Percentiles rank a stretch among this genome's conserved stretches.
Conservation (phyloP, 2,888 invertebrate genomes). For the Cremastinae sp. region DNA sequence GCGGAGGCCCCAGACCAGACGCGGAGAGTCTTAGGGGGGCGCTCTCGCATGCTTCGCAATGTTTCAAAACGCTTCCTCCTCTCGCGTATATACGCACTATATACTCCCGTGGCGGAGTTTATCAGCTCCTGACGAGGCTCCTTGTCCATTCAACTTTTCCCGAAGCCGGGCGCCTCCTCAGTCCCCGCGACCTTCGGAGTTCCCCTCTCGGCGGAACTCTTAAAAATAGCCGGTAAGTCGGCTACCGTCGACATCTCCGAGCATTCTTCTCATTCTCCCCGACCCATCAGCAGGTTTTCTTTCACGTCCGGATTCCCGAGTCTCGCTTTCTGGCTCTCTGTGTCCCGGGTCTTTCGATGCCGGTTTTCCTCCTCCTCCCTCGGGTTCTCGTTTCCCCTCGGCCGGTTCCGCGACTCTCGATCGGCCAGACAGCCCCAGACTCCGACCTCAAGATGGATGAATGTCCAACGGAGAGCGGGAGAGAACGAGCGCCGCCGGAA, state of each 20-base stretch:
- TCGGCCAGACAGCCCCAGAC: slow-evolving; percentile 27
- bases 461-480: slow-evolving; percentile 53
- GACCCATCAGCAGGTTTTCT: slow-evolving; percentile 14
- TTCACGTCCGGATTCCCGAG: slow-evolving; percentile 43
- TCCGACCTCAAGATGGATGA: slow-evolving; percentile 50
- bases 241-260: background rate
- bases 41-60: slow-evolving; percentile 1
- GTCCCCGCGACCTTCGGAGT: no score
- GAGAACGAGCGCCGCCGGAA: slow-evolving; percentile 13
- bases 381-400: slow-evolving; percentile 38
- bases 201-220: background rate
- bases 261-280: background rate
- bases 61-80: slow-evolving; percentile 62
- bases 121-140: no score
- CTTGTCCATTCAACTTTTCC: slow-evolving; percentile 60
- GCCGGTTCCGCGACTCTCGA: slow-evolving; percentile 30
- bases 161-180: slow-evolving; percentile 59
- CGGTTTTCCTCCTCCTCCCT: slow-evolving; percentile 10
- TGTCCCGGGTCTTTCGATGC: no score
- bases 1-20: slow-evolving; percentile 16
- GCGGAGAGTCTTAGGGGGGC: slow-evolving; percentile 4
- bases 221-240: slow-evolving; percentile 6
- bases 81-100: no score
- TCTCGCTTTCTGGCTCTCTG: slow-evolving; percentile 31
- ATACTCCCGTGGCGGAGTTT: no score